Percentiles rank a stretch among this genome's conserved stretches.
Evolutionary conservation across 2,797 vertebrate genomes (phyloP).

Genomic region (Lepus townsendii): DNA sequence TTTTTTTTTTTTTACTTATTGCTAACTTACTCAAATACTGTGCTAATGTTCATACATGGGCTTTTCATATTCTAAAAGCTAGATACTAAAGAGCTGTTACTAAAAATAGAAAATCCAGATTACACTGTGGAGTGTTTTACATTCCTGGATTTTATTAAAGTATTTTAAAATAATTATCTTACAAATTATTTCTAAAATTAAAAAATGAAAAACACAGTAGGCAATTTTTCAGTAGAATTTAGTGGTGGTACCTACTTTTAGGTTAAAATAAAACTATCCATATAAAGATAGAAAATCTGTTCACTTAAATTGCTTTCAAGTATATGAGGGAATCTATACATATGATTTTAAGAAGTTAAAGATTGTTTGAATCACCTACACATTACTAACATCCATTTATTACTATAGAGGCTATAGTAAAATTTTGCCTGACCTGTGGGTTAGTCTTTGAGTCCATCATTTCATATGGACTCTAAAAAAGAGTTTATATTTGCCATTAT

Average conservation of each 20-base stretch:
- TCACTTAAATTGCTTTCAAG: not conserved
- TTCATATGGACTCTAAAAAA: too few relatives aligned
- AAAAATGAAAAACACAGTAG: conserved; percentile 12
- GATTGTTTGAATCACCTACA: not conserved
- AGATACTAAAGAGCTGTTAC: not conserved
- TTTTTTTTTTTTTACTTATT: not conserved
- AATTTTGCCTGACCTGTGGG: not conserved
- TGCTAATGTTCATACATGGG: not conserved
- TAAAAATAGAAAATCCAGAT: not conserved
- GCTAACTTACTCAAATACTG: not conserved
- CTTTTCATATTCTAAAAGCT: not conserved
- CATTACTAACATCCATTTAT: not conserved
- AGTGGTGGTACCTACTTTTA: not conserved
- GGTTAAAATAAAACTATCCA: conserved; percentile 10
- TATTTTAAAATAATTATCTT: not conserved
- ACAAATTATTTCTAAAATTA: conserved; percentile 28
- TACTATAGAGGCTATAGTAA: not conserved
- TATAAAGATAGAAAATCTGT: not conserved
- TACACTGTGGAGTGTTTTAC: not conserved
- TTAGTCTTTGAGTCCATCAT: not conserved
- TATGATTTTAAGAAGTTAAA: not conserved
- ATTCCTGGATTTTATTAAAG: not conserved
- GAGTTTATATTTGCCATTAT: not conserved
- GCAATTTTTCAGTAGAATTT: conserved; percentile 14
- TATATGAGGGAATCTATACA: not conserved